These are phyloP conservation scores for Okapia johnstoni DNA, from an alignment of 2,113 vertebrate genomes.

Conservation along the genomic window DNA sequence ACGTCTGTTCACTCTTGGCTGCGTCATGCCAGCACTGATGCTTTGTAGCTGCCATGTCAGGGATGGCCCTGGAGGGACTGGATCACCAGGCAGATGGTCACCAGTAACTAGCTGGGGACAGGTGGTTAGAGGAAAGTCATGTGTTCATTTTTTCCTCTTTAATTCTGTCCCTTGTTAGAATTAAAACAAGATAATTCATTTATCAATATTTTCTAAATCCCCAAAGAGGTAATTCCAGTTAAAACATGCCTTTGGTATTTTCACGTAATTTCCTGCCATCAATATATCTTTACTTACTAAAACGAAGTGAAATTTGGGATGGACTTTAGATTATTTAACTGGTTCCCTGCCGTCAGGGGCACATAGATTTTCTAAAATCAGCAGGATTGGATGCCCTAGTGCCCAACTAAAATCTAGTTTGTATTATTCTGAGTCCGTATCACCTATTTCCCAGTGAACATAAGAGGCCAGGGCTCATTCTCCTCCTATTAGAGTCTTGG, in stretches of 20 bases:
- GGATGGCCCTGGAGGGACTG: neutral
- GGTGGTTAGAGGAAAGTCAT: neutral
- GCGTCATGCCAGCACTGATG: rapidly evolving
- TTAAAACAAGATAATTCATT: neutral
- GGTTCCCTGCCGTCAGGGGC: neutral
- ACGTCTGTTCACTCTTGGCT: neutral
- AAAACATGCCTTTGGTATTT: neutral
- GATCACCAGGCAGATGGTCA: neutral
- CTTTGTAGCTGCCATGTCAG: neutral
- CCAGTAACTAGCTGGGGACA: neutral
- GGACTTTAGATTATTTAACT: neutral
- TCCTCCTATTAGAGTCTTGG: neutral
- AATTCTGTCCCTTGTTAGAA: neutral
- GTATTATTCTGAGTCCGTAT: neutral
- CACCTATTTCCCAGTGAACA: neutral
- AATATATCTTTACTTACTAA: neutral
- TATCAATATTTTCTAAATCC: neutral
- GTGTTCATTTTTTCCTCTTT: neutral
- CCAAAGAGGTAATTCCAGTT: neutral
- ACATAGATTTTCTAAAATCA: neutral
- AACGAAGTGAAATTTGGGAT: neutral
- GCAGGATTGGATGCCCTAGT: neutral
- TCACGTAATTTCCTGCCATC: neutral
- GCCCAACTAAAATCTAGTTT: neutral
- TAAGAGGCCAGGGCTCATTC: neutral